Conservation (phyloP, 2,113 vertebrate species). For the Myotis yumanensis region DNA sequence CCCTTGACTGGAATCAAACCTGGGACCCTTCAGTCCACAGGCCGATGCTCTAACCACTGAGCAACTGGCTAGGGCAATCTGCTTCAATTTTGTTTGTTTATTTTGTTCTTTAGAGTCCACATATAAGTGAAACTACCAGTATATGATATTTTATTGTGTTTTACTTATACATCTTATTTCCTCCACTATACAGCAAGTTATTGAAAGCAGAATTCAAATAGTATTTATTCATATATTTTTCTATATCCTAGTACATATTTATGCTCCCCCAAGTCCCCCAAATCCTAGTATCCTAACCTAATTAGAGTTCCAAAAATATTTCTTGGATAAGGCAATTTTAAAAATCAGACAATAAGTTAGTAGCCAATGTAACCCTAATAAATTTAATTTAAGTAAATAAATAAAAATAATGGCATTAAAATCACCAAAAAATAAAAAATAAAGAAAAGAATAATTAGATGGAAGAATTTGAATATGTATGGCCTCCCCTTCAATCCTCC, state of each 20-base stretch:
- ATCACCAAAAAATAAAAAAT: not conserved
- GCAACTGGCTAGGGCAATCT: too few species aligned
- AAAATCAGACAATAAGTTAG: constrained; percentile 1
- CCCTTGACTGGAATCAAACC: too few species aligned
- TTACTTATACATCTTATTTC: not conserved
- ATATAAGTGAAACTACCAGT: not conserved
- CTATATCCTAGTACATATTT: not conserved
- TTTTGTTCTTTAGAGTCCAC: not conserved
- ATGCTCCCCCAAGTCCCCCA: not conserved
- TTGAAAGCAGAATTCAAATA: constrained; percentile 24
- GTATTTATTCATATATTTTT: not conserved
- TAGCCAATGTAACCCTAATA: not conserved
- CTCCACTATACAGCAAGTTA: not conserved
- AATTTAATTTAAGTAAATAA: not conserved
- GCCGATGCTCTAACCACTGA: too few species aligned
- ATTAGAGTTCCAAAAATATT: not conserved
- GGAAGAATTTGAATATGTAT: not conserved
- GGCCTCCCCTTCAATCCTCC: not conserved
- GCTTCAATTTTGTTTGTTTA: not conserved
- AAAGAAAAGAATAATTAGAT: not conserved
- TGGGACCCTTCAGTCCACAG: too few species aligned
- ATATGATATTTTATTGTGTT: not conserved
- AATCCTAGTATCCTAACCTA: not conserved
- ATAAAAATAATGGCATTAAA: not conserved
- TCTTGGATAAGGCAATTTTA: constrained; percentile 19